Conservation (phyloP, 2,888 invertebrate genomes). For the Norana najaformis region DNA sequence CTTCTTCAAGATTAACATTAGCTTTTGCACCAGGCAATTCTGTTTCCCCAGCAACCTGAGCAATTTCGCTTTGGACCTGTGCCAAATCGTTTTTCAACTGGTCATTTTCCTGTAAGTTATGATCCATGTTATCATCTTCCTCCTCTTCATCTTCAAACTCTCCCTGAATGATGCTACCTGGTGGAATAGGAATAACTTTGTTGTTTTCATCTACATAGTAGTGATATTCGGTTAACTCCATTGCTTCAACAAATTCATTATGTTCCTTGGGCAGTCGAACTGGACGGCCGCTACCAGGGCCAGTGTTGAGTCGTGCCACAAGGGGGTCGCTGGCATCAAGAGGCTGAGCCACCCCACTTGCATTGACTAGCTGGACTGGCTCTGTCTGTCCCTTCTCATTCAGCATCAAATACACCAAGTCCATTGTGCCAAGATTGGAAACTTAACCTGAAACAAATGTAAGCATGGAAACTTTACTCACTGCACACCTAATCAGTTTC, state of each 20-base stretch:
- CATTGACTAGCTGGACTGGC: not conserved
- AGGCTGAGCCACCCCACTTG: constrained; percentile 10
- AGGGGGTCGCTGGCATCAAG: constrained; percentile 10
- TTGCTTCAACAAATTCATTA: not conserved
- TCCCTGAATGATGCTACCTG: not conserved
- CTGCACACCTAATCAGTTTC: not conserved
- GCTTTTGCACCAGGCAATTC: not conserved
- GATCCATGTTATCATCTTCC: not conserved
- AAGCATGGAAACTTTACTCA: not conserved
- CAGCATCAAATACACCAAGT: not conserved
- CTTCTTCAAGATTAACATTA: not conserved
- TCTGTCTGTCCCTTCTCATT: constrained; percentile 18
- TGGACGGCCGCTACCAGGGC: not conserved
- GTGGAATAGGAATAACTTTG: constrained; percentile 18
- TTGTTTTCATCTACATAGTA: constrained; percentile 22
- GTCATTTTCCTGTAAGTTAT: not conserved
- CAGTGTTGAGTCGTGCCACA: constrained; percentile 17
- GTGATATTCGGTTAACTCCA: constrained; percentile 17
- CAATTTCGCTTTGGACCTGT: not conserved
- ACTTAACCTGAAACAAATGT: not conserved
- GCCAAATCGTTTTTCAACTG: not conserved
- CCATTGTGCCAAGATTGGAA: not conserved
- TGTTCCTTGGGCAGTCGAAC: not conserved
- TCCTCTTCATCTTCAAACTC: constrained; percentile 18
- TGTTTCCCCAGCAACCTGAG: not conserved